Base-by-base conservation (phyloP, 2,797 vertebrate species). In the Limosa lapponica region DNA sequence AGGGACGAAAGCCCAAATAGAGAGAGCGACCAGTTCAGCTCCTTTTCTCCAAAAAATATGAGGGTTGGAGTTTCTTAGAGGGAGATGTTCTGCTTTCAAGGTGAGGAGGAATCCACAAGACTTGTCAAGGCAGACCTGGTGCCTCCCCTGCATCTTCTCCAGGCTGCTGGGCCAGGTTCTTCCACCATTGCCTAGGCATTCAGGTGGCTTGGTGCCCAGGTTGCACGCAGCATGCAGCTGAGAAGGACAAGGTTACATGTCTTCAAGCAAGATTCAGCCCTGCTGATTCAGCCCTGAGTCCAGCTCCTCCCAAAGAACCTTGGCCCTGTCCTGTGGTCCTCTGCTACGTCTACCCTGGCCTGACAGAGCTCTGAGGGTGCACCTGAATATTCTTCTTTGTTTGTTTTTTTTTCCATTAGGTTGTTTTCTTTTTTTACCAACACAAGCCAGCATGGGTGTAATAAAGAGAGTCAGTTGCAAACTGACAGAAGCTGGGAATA, bases 251-350 rank as follows among this genome's bases (percentile, higher is more conserved):
- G 44, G 32, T 80, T 71, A 81, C 27, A 15, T 6, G 30, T 37
- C 71, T 80, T 59, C 43, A 55, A 58, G 41, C 37, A n/a, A 85
- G 74, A 85, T 92, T n/a, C n/a, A n/a, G n/a, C n/a, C 66, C 81
- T 82, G 66, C 59, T 46, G 39, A 86, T 58, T 90, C 85, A 95
- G 72, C 37, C 39, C 62, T 22, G 41, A 86, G 54, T 34, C 27
- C 39, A 92, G 39, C 74, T 95, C 81, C 82, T 92, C 49, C 67
- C 54, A 69, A 54, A 20, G 77, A 96, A 95, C 74, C 49, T 81
- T 89, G 80, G n/a, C 46, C 70, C 28, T 54, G 34, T 43, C 27
- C 57, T 72, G 12, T 69, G 55, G 28, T 65, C 82, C 24, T 83
- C 67, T 85, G 51, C n/a, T 89, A 39, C 0, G 0, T 52, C 51